Evolutionary conservation across 1,140 invertebrate genomes (phyloP), one percentile per base, ranked within the genome.

Genomic region (Tenebrio molitor): DNA sequence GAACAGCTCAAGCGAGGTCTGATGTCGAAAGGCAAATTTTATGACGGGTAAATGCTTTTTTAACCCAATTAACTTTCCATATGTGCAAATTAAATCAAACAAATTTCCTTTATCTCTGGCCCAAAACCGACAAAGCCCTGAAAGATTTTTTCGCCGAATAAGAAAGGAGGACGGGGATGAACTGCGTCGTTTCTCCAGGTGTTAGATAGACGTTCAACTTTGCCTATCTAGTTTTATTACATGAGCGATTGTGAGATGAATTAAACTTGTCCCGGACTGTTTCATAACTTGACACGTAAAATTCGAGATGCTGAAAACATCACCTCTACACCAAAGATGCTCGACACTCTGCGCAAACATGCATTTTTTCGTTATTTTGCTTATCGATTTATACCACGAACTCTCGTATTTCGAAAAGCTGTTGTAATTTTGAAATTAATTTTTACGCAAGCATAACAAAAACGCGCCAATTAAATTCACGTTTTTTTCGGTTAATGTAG

Each of bases 11-110:
- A 12, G 36, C 36, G 36, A 12, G 12, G 36, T n/a, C 36, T 39
- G 36, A 39, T 39, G 36, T 39, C 36, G 36, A 12, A 53, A 53
- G 46, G 46, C 46, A 53, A 53, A 53, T 53, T 53, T 58, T 58
- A 58, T 58, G 50, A 58, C 10, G 23, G 23, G 50, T 15, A 58
- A 53, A 58, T 34, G 21, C 23, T 33, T 58, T 58, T 58, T 58
- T 58, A 58, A 58, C 50, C 19, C 50, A 58, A 58, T 58, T 58
- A 58, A 29, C 50, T 58, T 58, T 58, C 21, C 50, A 58, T 58
- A 58, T 58, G 50, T 58, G 50, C n/a, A 23, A 53, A 53, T 53
- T 25, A 53, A 21, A 53, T 53, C 46, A 21, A 53, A 23, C 21
- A 53, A 53, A 53, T 23, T 53, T 25, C 17, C 19, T 23, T 58